Percentiles rank a stretch among this genome's conserved stretches.
phyloP scores from a whole-genome alignment of 2,797 vertebrate species.

The Dicrostonyx torquatus region DNA sequence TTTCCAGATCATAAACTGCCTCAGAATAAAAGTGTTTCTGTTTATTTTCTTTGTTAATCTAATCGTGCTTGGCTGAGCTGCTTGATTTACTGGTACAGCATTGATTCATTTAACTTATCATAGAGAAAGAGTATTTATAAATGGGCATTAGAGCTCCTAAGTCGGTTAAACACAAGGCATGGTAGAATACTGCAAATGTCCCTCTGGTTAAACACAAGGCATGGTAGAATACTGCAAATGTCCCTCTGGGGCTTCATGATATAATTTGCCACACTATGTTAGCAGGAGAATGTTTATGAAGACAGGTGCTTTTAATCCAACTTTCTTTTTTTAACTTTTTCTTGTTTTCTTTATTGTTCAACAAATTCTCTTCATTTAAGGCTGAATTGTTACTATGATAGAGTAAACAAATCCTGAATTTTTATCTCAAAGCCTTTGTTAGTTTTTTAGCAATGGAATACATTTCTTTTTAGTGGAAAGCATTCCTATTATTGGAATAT shows the following conservation, averaged over 20 bases:
- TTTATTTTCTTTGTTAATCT: conserved; percentile 64
- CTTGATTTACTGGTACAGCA: conserved; percentile 35
- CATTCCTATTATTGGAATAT: not conserved
- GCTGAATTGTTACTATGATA: not conserved
- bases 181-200: conserved; percentile 20
- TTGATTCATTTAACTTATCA: conserved; percentile 8
- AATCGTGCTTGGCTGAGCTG: conserved; percentile 22
- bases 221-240: not conserved
- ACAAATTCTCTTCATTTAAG: not conserved
- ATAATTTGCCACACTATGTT: not conserved
- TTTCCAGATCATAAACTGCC: conserved; percentile 40
- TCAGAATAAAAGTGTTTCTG: not conserved
- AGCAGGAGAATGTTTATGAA: conserved; percentile 50
- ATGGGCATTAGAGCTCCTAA: conserved; percentile 41
- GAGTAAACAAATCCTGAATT: not conserved
- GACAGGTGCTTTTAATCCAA: not conserved
- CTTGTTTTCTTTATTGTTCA: not conserved
- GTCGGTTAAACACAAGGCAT: conserved; percentile 21
- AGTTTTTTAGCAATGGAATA: not conserved
- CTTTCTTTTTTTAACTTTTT: not conserved
- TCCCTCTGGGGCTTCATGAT: conserved; percentile 30
- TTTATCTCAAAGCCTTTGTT: not conserved
- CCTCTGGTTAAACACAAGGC: not conserved
- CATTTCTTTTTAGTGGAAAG: conserved; percentile 30
- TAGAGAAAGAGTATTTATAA: conserved; percentile 35